These are phyloP conservation scores for Zygothrica quintamaculata DNA, from an alignment of 2,888 invertebrate species.

Conservation along the genomic window DNA sequence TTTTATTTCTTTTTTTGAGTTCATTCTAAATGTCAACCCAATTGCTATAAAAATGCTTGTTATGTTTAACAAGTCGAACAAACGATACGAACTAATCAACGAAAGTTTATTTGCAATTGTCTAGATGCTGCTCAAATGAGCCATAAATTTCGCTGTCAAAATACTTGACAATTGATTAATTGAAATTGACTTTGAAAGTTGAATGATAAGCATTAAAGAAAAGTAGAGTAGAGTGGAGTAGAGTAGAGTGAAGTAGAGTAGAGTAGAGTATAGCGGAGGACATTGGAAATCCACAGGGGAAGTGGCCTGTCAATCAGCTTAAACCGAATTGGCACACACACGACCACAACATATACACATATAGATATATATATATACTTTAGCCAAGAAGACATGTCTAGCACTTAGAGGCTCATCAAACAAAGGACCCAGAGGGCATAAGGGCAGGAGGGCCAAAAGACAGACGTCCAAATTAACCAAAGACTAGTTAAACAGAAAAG, in stretches of 20 bases:
- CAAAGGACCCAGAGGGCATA: conserved; percentile 25
- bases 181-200: conserved; percentile 76
- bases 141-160: conserved; percentile 79
- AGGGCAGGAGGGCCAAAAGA: conserved; percentile 2
- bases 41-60: background rate
- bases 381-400: conserved; percentile 53
- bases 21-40: too few relatives aligned
- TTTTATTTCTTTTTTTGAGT: too few relatives aligned
- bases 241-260: conserved; percentile 8
- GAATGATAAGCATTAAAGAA: conserved; percentile 58
- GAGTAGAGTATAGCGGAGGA: conserved; percentile 3
- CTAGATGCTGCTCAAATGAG: conserved; percentile 46
- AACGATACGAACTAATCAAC: conserved; percentile 28
- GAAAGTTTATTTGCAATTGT: conserved; percentile 38
- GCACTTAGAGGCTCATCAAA: conserved; percentile 55
- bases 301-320: conserved; percentile 72
- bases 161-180: conserved; percentile 79
- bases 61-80: conserved; percentile 16
- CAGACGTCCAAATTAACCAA: conserved; percentile 67
- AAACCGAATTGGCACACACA: conserved; percentile 46
- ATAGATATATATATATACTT: conserved; percentile 69
- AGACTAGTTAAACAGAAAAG: conserved; percentile 76
- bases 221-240: conserved; percentile 2
- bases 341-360: conserved; percentile 12
- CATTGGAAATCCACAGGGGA: conserved; percentile 42